These are phyloP conservation scores for Aricia artaxerxes DNA, from an alignment of 2,888 invertebrate species.

Conservation along the genomic window DNA sequence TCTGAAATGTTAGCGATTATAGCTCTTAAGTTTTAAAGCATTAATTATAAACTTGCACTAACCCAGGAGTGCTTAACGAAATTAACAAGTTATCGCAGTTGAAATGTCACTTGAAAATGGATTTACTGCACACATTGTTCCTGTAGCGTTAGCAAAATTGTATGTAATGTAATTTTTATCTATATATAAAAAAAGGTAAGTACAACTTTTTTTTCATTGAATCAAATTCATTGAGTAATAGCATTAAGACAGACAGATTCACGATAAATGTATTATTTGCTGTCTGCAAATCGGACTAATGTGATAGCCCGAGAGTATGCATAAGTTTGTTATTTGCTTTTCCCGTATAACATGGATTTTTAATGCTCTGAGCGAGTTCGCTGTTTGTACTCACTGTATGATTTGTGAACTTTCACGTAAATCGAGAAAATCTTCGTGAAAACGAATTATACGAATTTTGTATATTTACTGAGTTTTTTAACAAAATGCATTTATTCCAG, in stretches of 20 bases:
- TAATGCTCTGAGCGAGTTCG: slow-evolving; percentile 9
- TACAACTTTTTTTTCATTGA: too few species aligned
- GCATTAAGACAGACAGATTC: too few species aligned
- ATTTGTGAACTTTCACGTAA: background rate
- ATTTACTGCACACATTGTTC: background rate
- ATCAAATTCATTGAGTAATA: too few species aligned
- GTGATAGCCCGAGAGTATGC: background rate
- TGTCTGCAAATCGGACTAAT: background rate
- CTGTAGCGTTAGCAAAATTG: background rate
- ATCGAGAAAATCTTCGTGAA: slow-evolving; percentile 12
- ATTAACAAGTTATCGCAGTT: background rate
- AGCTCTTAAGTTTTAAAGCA: background rate
- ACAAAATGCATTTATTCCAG: background rate
- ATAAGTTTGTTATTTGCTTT: slow-evolving; percentile 10
- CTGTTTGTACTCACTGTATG: slow-evolving; percentile 2
- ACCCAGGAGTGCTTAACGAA: background rate
- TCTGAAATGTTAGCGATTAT: background rate
- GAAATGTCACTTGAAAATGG: background rate
- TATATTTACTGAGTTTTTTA: background rate
- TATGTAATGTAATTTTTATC: background rate
- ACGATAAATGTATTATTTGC: too few species aligned
- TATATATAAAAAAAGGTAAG: too few species aligned
- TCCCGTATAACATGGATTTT: slow-evolving; percentile 7
- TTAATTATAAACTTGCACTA: background rate
- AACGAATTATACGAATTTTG: background rate